Conservation (phyloP, 37 sponge, comb jelly and placozoan genomes). For the Agelas oroides region DNA sequence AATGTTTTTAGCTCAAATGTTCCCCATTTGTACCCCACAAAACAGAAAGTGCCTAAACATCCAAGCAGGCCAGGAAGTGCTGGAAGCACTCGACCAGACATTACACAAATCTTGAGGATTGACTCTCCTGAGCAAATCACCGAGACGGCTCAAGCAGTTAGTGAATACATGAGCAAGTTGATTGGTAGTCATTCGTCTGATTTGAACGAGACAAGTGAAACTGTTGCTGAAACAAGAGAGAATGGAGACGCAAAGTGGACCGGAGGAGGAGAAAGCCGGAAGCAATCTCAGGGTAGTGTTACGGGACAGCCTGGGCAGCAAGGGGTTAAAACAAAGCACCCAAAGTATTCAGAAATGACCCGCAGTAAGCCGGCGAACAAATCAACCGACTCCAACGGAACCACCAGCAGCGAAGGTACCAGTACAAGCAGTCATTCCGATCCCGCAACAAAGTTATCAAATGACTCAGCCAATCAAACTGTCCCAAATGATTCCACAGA, state of each 20-base stretch:
- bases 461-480: neutral
- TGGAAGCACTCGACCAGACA: slow-evolving; percentile 23
- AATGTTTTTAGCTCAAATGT: neutral
- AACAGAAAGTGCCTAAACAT: neutral
- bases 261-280: neutral
- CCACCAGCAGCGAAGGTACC: slow-evolving; percentile 27
- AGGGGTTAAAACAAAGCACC: slow-evolving; percentile 14
- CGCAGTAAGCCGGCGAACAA: slow-evolving; percentile 27
- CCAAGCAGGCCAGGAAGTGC: slow-evolving; percentile 43
- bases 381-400: slow-evolving; percentile 42
- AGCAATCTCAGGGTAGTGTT: neutral
- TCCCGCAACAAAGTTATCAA: too few relatives aligned
- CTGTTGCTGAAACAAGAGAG: neutral
- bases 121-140: slow-evolving; percentile 4
- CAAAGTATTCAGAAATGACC: slow-evolving; percentile 7
- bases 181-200: neutral
- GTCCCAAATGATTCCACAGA: neutral
- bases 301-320: neutral
- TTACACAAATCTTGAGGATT: neutral
- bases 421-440: neutral
- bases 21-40: neutral
- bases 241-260: neutral
- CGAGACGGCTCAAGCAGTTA: slow-evolving; percentile 5
- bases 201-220: neutral
- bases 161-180: slow-evolving; percentile 5